Evolutionary conservation across 2,113 vertebrate genomes (phyloP).

Genomic region (Ovis aries): DNA sequence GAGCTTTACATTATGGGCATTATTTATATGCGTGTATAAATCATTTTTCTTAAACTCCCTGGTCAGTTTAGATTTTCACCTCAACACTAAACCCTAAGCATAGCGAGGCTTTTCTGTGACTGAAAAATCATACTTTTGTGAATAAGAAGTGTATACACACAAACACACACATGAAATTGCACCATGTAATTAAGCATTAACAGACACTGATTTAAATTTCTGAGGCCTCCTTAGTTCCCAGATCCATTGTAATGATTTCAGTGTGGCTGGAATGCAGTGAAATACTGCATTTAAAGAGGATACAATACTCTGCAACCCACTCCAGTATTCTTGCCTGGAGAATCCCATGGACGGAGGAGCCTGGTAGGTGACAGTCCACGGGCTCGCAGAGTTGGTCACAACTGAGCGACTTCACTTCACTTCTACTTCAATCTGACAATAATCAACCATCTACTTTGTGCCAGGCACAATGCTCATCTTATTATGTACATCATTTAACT

Average conservation of each 20-base stretch:
- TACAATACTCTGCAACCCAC: not conserved
- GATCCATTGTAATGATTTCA: not conserved
- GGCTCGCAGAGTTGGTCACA: no score
- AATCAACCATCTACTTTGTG: not conserved
- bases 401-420: no score
- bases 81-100: not conserved
- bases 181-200: not conserved
- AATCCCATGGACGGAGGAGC: no score
- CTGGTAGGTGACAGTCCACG: no score
- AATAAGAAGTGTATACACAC: not conserved
- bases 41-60: not conserved
- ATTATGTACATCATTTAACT: not conserved
- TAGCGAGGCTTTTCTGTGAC: not conserved
- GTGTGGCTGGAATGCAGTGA: not conserved
- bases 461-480: not conserved
- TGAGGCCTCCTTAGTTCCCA: not conserved
- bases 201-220: not conserved
- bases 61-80: not conserved
- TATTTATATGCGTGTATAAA: not conserved
- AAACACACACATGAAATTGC: not conserved
- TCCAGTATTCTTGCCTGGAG: no score
- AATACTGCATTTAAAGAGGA: not conserved
- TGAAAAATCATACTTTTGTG: not conserved
- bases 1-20: not conserved
- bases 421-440: not conserved